Percentiles rank a stretch among this genome's conserved stretches.
phyloP scores from a whole-genome alignment of 2,888 invertebrate genomes.

The Steromphala cineraria region DNA sequence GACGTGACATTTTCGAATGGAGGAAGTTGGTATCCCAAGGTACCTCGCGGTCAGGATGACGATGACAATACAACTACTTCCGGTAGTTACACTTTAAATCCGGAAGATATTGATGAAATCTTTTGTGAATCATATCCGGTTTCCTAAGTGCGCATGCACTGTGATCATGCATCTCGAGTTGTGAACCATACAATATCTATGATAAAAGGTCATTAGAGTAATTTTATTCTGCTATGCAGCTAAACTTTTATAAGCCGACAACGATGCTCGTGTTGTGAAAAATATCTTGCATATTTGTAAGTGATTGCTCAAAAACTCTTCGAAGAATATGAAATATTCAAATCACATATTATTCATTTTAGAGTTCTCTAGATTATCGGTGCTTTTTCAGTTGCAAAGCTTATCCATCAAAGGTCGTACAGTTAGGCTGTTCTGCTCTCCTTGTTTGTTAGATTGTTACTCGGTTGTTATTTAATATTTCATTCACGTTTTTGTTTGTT shows the following conservation, averaged over 20 bases:
- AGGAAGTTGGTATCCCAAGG: slow-evolving; percentile 20
- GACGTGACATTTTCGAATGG: slow-evolving; percentile 11
- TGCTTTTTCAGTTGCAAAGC: too few relatives aligned
- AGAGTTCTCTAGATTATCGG: too few relatives aligned
- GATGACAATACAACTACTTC: slow-evolving; percentile 67
- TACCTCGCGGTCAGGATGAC: slow-evolving; percentile 50
- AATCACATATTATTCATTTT: too few relatives aligned
- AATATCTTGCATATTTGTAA: not conserved
- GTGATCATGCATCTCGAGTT: not conserved
- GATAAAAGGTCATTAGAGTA: not conserved
- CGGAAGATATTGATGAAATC: slow-evolving; percentile 48
- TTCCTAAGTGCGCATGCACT: not conserved
- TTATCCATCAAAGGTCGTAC: too few relatives aligned
- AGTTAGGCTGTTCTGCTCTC: not conserved
- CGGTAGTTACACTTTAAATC: slow-evolving; percentile 60
- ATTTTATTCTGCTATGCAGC: not conserved
- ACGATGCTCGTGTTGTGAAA: slow-evolving; percentile 4
- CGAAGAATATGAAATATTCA: too few relatives aligned
- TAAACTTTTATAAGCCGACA: not conserved
- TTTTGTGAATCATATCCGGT: slow-evolving; percentile 37
- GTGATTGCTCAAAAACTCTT: not conserved
- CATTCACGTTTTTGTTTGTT: not conserved
- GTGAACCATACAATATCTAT: not conserved
- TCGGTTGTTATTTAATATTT: not conserved
- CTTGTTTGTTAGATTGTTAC: not conserved